Conservation (phyloP, 2,113 vertebrate genomes). For the Oncorhynchus mykiss region DNA sequence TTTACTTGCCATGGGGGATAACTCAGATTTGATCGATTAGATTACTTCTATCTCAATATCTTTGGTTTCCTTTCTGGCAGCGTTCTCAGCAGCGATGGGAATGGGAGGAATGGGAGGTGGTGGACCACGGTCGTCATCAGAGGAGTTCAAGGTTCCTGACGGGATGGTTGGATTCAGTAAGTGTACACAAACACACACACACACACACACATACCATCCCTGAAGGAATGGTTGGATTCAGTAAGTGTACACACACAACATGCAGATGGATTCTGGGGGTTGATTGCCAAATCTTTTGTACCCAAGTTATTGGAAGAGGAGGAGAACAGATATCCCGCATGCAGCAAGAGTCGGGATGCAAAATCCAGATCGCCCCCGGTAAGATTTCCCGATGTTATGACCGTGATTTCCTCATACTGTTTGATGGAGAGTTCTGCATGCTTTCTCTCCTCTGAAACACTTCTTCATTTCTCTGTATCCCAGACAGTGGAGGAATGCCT, state of each 20-base stretch:
- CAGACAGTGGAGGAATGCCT: conserved; percentile 95
- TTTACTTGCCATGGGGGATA: too few species aligned
- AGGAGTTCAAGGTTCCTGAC: conserved; percentile 98
- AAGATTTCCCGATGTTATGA: conserved; percentile 16
- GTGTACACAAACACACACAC: too few species aligned
- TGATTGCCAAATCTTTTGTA: conserved; percentile 16
- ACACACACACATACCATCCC: conserved; percentile 52
- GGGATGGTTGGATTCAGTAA: conserved; percentile 99
- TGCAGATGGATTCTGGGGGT: background rate
- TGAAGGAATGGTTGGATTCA: conserved; percentile 99
- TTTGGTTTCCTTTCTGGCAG: conserved; percentile 61
- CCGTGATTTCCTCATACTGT: too few species aligned
- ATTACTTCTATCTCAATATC: background rate
- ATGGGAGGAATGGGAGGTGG: conserved; percentile 78
- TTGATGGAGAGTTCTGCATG: background rate
- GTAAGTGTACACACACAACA: conserved; percentile 76
- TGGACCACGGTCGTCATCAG: conserved; percentile 79
- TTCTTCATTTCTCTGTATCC: background rate
- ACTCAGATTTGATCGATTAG: conserved; percentile 54
- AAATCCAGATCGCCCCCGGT: conserved; percentile 99
- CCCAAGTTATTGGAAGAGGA: conserved; percentile 93
- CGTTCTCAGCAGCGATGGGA: conserved; percentile 83
- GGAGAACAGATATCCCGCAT: conserved; percentile 98
- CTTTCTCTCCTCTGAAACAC: too few species aligned
- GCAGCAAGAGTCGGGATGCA: conserved; percentile 97